phyloP scores from a whole-genome alignment of 64 coral and sea anemone genomes.

The Orbicella faveolata region DNA sequence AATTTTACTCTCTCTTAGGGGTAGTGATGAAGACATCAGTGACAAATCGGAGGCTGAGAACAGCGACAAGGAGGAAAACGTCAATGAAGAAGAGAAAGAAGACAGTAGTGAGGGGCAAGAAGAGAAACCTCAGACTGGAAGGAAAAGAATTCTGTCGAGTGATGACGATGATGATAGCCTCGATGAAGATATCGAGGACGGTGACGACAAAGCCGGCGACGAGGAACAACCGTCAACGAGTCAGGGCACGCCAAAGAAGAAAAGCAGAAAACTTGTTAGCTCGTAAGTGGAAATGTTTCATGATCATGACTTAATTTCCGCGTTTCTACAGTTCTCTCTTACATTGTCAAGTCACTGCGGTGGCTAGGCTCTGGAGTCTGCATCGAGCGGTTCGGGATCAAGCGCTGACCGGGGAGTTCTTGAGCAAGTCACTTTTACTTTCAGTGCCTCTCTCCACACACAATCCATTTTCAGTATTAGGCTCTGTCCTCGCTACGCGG shows the following conservation, averaged over 20 bases:
- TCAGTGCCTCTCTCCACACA: too few species aligned
- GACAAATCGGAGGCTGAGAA: conserved; percentile 35
- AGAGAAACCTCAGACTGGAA: conserved; percentile 23
- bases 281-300: conserved; percentile 48
- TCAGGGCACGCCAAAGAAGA: conserved; percentile 54
- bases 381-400: too few species aligned
- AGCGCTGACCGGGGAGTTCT: too few species aligned
- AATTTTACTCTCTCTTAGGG: not conserved
- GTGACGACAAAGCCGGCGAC: conserved; percentile 14
- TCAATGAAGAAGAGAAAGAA: not conserved
- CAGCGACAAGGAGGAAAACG: conserved; percentile 23
- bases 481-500: too few species aligned
- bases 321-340: too few species aligned
- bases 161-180: conserved; percentile 35
- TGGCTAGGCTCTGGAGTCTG: too few species aligned
- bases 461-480: too few species aligned
- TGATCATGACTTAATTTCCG: not conserved
- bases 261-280: conserved; percentile 55
- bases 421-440: too few species aligned
- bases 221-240: conserved; percentile 9
- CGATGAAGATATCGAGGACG: conserved; percentile 15
- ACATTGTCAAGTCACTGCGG: too few species aligned
- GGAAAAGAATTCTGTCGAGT: conserved; percentile 47
- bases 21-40: conserved; percentile 47
- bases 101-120: conserved; percentile 2